phyloP scores from a whole-genome alignment of 2,797 vertebrate species.

The Melanotaenia pygmaea region DNA sequence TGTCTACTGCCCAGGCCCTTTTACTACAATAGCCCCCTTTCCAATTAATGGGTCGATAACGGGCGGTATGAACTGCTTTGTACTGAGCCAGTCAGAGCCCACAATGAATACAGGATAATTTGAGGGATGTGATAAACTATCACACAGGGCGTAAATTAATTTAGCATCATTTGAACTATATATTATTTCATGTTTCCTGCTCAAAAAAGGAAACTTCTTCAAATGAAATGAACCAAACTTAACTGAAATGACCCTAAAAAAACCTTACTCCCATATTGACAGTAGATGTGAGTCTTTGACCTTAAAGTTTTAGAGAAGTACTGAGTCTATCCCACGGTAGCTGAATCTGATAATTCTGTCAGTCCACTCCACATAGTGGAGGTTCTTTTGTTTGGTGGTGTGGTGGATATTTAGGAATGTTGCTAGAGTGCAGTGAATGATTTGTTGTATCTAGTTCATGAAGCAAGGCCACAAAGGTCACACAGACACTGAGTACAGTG shows the following conservation, averaged over 20 bases:
- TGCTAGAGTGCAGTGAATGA: slow-evolving; percentile 42
- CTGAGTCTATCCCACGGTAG: slow-evolving; percentile 17
- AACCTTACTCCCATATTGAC: slow-evolving; percentile 18
- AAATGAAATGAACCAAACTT: neutral
- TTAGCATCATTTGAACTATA: slow-evolving; percentile 28
- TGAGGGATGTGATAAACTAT: slow-evolving; percentile 48
- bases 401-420: slow-evolving; percentile 28
- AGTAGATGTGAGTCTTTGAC: slow-evolving; percentile 31
- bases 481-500: slow-evolving; percentile 51
- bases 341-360: slow-evolving; percentile 9
- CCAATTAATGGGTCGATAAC: slow-evolving; percentile 86
- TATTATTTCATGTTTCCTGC: slow-evolving; percentile 30
- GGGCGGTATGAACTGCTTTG: slow-evolving; percentile 84
- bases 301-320: slow-evolving; percentile 16
- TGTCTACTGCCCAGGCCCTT: slow-evolving; percentile 81
- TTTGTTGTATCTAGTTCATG: slow-evolving; percentile 41
- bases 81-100: slow-evolving; percentile 73
- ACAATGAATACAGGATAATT: slow-evolving; percentile 68
- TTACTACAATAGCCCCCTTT: slow-evolving; percentile 86
- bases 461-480: slow-evolving; percentile 70
- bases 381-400: slow-evolving; percentile 22
- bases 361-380: slow-evolving; percentile 9
- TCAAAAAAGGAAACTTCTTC: slow-evolving; percentile 6
- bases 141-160: slow-evolving; percentile 51
- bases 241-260: slow-evolving; percentile 22